These are phyloP conservation scores for Drosophila mayri DNA, from an alignment of 1,140 invertebrate genomes.

Conservation along the genomic window DNA sequence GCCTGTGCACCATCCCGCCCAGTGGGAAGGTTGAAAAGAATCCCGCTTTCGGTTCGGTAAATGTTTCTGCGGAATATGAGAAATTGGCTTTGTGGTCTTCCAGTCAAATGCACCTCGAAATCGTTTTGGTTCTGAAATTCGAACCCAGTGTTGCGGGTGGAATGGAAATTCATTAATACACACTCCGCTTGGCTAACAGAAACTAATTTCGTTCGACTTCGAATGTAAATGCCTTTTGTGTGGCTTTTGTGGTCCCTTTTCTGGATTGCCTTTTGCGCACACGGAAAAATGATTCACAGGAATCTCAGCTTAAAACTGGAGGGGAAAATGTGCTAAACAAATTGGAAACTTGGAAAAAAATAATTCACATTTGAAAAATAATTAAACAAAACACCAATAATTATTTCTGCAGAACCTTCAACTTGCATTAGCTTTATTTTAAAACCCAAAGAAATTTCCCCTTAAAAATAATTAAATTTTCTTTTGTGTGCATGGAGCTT, in stretches of 20 bases:
- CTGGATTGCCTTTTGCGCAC: slow-evolving; percentile 1
- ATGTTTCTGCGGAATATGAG: slow-evolving; percentile 50
- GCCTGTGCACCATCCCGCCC: background rate
- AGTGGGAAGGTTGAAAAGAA: slow-evolving; percentile 18
- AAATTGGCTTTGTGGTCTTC: slow-evolving; percentile 74
- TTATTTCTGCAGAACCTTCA: background rate
- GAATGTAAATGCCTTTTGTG: slow-evolving; percentile 67
- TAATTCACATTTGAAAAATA: too few relatives aligned
- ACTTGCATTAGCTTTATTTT: too few relatives aligned
- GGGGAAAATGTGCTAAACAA: background rate
- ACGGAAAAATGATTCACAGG: background rate
- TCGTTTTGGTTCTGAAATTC: slow-evolving; percentile 41
- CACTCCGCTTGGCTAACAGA: slow-evolving; percentile 45
- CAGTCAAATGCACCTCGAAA: slow-evolving; percentile 73
- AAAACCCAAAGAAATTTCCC: background rate
- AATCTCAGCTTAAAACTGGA: background rate
- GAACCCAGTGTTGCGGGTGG: slow-evolving; percentile 10
- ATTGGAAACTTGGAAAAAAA: background rate
- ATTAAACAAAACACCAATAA: background rate
- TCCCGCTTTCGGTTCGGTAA: slow-evolving; percentile 48
- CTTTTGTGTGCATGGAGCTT: background rate
- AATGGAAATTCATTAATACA: slow-evolving; percentile 44
- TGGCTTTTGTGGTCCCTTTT: slow-evolving; percentile 50
- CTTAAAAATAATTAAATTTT: slow-evolving; percentile 3
- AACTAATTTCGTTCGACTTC: slow-evolving; percentile 63